phyloP scores from a whole-genome alignment of 2,797 vertebrate genomes.

The Clarias pachynema region DNA sequence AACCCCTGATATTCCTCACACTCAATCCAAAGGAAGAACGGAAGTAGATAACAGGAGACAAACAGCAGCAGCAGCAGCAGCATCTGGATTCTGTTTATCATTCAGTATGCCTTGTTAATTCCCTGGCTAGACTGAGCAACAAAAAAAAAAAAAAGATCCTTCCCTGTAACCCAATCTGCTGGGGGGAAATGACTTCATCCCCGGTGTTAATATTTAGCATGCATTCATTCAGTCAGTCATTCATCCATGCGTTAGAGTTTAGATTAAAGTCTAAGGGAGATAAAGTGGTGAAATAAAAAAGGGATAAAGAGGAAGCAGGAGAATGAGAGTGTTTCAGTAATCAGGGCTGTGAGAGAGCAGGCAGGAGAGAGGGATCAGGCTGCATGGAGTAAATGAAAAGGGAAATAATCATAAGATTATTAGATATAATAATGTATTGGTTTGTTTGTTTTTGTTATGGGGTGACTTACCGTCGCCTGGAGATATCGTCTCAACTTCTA shows the following conservation, averaged over 20 bases:
- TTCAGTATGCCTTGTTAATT: slow-evolving; percentile 22
- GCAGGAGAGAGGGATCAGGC: neutral
- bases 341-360: too few relatives aligned
- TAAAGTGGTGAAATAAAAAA: neutral
- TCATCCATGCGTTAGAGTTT: neutral
- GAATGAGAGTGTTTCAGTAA: neutral
- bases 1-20: neutral
- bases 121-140: slow-evolving; percentile 38
- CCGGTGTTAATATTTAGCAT: neutral
- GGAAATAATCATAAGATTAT: too few relatives aligned
- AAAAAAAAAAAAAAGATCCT: slow-evolving; percentile 1
- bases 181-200: neutral
- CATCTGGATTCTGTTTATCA: neutral
- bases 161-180: slow-evolving; percentile 1
- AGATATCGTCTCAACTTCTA: slow-evolving; percentile 94
- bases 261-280: neutral
- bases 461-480: slow-evolving; percentile 89
- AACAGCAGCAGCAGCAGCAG: neutral
- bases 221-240: neutral
- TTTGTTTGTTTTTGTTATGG: neutral
- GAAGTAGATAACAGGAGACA: neutral
- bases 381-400: too few relatives aligned
- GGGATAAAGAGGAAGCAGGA: too few relatives aligned
- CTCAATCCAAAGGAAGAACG: neutral
- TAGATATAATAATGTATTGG: too few relatives aligned